Conservation (phyloP, 35 echinoderm and acorn worm species). For the Heliocidaris tuberculata region DNA sequence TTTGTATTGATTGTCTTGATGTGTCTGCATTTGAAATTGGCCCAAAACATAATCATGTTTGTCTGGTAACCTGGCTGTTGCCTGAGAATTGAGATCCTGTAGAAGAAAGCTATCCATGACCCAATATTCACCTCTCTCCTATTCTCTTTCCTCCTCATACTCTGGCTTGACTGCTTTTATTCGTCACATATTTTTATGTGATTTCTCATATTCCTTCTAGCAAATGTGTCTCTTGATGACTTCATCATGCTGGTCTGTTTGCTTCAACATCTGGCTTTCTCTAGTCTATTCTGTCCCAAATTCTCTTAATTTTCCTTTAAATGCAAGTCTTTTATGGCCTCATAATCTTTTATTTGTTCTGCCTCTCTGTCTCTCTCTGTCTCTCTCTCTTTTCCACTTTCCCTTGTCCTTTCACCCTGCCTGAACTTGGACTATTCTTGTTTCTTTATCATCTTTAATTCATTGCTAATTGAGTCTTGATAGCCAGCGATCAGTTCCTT, state of each 20-base stretch:
- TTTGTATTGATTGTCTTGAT: not conserved
- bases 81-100: not conserved
- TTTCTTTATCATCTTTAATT: constrained; percentile 18
- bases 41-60: not conserved
- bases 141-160: not conserved
- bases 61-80: not conserved
- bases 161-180: not conserved
- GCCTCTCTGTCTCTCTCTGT: not conserved
- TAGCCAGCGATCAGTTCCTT: constrained; percentile 21
- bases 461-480: constrained; percentile 24
- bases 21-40: not conserved
- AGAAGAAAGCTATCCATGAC: not conserved
- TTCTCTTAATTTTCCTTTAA: not conserved
- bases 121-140: not conserved
- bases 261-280: too few species aligned
- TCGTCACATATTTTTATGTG: not conserved
- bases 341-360: not conserved
- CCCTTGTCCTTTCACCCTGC: not conserved
- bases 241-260: not conserved
- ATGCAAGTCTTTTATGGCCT: not conserved
- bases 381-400: not conserved
- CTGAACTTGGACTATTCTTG: not conserved
- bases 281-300: not conserved
- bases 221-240: not conserved
- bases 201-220: not conserved